Evolutionary conservation across 2,113 vertebrate species (phyloP), one percentile per base, ranked within the genome.

Genomic region (Anguilla rostrata): DNA sequence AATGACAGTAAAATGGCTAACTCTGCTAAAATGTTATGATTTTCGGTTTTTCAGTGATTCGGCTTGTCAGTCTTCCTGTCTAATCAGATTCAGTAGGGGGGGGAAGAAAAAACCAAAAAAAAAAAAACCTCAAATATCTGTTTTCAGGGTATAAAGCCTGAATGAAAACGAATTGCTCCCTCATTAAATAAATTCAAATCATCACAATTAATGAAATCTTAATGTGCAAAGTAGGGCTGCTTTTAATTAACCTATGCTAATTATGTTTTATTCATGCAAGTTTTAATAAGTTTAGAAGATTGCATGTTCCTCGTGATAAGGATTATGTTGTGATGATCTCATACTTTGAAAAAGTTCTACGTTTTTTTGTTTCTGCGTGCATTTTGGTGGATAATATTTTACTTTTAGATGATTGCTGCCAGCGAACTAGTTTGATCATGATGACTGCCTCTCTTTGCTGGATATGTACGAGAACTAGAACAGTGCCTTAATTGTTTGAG

Each of bases 181-280:
- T 93, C 93, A 94, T 94, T 94, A 92, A 88, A 75, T 34, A 34
- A 90, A 93, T 94, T 94, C 90, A 80, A 88, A 92, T 93, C 89
- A 88, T 90, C 91, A 91, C 86, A 90, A 88, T 90, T 89, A 89
- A 87, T 63, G 60, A 84, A 91, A 92, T 93, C 89, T 56, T 85
- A 87, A 57, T 84, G 78, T 87, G 49, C 71, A 84, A 90, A 93
- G 89, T 92, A 90, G 93, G 89, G 92, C 88, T 86, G 88, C 86
- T 94, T 94, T 94, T 93, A 94, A 95, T 95, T 94, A 94, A 94
- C 92, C 92, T 93, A 93, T 94, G 92, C 93, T 93, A 94, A 95
- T 90, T 75, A 91, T 89, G 88, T 90, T 92, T 89, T 88, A 91
- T 89, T 86, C 90, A 87, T 86, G 87, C 83, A 87, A 86, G 92